Evolutionary conservation across 2,113 vertebrate genomes (phyloP), one percentile per base, ranked within the genome.

Genomic region (Colius striatus): DNA sequence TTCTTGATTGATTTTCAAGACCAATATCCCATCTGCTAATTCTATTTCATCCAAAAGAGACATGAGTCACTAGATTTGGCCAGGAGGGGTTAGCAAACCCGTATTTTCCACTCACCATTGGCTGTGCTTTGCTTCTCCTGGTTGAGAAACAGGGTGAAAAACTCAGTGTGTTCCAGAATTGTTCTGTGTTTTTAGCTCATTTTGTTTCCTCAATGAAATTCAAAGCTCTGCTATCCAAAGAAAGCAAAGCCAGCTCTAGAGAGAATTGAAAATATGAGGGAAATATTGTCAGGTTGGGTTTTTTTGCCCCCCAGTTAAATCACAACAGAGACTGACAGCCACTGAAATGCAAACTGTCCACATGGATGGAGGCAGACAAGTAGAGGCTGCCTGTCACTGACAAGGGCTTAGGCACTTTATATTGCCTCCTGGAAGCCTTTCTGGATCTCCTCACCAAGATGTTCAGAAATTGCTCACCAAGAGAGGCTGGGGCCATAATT

Each of bases 201-300:
- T 84, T 74, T 89, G n/a, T 73, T 92, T 95, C 63, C 38, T 95
- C 62, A 90, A 67, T 74, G 67, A 62, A 76, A 92, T 91, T 79
- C 41, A 76, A 79, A 92, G 48, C 45, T 79, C 53, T 75, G 34
- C 43, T 48, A 63, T 74, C 90, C 75, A 88, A 76, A 73, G 54
- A 88, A 90, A 90, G 21, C 54, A 12, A 77, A 91, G 65, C 50
- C 87, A 91, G 34, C 53, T 92, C 76, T 82, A 71, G 36, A 36
- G 32, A 84, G 48, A 75, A 81, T 3, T 78, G 77, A 92, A 92
- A 94, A 82, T 4, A 4, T 0, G 66, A 62, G 62, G 78, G 92
- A 92, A 92, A 91, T 70, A 72, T 34, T 78, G 70, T 66, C 45
- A 26, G 0, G 36, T 67, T 89, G 57, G 79, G 78, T 84, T 81